Conservation (phyloP, 2,797 vertebrate genomes). For the Alcedo atthis region DNA sequence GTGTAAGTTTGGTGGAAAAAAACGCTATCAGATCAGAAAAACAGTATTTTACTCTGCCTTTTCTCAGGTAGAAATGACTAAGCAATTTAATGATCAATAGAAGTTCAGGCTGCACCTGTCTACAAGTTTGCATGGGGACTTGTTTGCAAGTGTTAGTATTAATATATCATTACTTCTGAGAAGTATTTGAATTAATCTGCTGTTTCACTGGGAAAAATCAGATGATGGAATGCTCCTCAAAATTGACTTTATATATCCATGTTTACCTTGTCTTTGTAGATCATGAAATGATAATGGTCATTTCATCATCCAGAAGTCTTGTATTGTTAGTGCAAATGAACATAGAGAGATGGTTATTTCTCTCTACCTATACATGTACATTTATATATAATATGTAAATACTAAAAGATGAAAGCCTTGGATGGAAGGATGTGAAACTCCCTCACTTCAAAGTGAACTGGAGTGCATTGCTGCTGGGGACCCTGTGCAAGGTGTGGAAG, state of each 20-base stretch:
- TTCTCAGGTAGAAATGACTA: not conserved
- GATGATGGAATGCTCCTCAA: not conserved
- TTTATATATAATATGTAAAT: not conserved
- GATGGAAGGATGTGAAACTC: not conserved
- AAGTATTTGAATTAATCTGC: not conserved
- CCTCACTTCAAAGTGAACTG: not conserved
- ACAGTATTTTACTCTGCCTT: not conserved
- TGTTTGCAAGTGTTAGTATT: not conserved
- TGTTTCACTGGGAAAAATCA: not conserved
- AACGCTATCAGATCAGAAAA: not conserved
- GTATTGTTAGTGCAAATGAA: not conserved
- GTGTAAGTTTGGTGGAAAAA: not conserved
- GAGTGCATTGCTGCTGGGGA: not conserved
- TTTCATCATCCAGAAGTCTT: not conserved
- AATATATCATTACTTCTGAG: accelerated
- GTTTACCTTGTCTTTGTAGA: not conserved
- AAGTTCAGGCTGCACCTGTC: not conserved
- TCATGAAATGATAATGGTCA: not conserved
- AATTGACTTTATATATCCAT: not conserved
- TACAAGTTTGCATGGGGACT: not conserved
- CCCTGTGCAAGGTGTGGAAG: not conserved
- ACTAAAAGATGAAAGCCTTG: not conserved
- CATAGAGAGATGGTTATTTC: not conserved
- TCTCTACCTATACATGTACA: not conserved
- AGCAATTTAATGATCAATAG: not conserved